Base-by-base conservation (phyloP, 2,113 vertebrate genomes). In the Oreochromis tanganicae region DNA sequence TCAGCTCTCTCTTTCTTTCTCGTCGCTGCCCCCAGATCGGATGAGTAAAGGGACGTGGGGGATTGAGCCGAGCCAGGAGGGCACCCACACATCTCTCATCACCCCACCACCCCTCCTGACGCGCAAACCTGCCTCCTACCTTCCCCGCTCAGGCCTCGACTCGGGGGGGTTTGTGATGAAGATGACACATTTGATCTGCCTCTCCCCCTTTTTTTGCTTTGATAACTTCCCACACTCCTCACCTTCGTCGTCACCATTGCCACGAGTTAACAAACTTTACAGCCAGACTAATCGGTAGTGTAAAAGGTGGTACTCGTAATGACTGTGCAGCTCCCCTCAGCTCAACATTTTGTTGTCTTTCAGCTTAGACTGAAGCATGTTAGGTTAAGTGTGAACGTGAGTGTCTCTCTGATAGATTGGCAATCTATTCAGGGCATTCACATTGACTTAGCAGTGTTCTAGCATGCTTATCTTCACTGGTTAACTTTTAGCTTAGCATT, bases 11-110 rank as follows among this genome's bases (percentile, higher is more conserved):
- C 93, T 90, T 83, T 83, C 89, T 86, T 56, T 83, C 86, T 84
- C 59, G 19, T 73, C 56, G 36, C 92, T 93, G 91, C 92, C 93
- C 93, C 94, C 93, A 91, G 92, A 89, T 91, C 55, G 81, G 90
- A 94, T 94, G 94, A 93, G 93, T 93, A 94, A 94, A 90, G 88
- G 89, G 93, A 93, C 63, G 81, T 82, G 55, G 63, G 63, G 85
- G 92, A 89, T 38, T 38, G 87, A 90, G 89, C 57, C 17, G 68
- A 93, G 90, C 93, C 92, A 94, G 89, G 84, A 91, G 89, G 93
- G 87, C 93, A 94, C 94, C 93, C 93, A 95, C 94, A 89, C 94
- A 95, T 56, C 84, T 36, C 88, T 81, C 71, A 8, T 50, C 71
- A 78, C 24, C 10, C 81, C 90, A 32, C 82, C 71, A 16, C 82